Conservation (phyloP, 1,140 invertebrate species). For the Tetramorium simillimum region DNA sequence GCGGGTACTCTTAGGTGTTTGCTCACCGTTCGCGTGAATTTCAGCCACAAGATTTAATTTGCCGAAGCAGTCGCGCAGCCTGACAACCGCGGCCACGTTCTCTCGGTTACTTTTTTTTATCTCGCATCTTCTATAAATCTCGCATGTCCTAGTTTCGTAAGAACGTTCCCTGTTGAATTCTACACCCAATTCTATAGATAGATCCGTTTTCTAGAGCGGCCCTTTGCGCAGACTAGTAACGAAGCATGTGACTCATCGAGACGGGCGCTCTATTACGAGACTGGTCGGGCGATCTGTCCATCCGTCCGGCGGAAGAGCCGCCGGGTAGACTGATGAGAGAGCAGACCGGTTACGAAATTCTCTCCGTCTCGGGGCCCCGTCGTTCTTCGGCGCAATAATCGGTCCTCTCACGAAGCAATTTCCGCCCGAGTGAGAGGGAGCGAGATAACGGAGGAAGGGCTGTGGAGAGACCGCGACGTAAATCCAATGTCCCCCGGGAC, state of each 20-base stretch:
- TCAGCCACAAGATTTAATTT: not conserved
- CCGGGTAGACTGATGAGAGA: conserved; percentile 34
- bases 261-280: conserved; percentile 41
- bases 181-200: conserved; percentile 15
- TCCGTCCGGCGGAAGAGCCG: conserved; percentile 40
- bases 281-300: not conserved
- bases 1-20: not conserved
- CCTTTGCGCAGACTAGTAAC: conserved; percentile 7
- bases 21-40: not conserved
- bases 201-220: not conserved
- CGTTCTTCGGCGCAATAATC: conserved; percentile 58
- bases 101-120: conserved; percentile 10
- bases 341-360: conserved; percentile 45
- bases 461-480: conserved; percentile 64
- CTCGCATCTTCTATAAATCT: conserved; percentile 5
- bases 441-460: conserved; percentile 2
- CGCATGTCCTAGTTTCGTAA: not conserved
- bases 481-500: conserved; percentile 69
- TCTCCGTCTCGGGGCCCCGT: conserved; percentile 22
- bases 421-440: conserved; percentile 17
- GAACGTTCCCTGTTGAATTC: not conserved
- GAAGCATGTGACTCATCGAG: conserved; percentile 43
- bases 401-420: conserved; percentile 58
- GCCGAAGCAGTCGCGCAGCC: not conserved
- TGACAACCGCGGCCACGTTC: not conserved